Evolutionary conservation across 2,113 vertebrate genomes (phyloP), one percentile per base, ranked within the genome.

Genomic region (Neogobius melanostomus): DNA sequence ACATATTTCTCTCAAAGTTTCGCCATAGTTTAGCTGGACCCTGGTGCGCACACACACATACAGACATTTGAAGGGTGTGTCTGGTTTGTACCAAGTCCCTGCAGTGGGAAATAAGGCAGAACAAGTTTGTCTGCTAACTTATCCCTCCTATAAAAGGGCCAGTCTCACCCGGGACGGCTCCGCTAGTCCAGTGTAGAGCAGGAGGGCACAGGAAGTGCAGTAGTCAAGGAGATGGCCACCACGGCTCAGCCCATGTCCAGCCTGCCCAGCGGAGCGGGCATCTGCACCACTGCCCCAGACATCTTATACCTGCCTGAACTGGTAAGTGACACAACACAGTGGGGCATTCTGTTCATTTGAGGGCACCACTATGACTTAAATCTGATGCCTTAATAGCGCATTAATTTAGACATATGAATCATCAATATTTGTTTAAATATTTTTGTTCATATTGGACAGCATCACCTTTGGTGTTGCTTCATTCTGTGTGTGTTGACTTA

Each of bases 251-350:
- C 87, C 12, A 84, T 87, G 79, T 83, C 79, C 52, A 91, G 63
- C 66, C 86, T 93, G 72, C 92, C 92, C 70, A 92, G 90, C 16
- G 91, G 92, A 15, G 7, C 87, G 42, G 86, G 66, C 14, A 88
- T 92, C 9, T 93, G 90, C 74, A 88, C 85, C 54, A 92, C 91
- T 0, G 78, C 70, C 1, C 92, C 92, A 8, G 92, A 93, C 70
- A 81, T 93, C 53, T 80, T 93, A n/a, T 93, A 92, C 77, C 66
- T 93, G 42, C 92, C 92, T 3, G 92, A 93, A 43, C 84, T 93
- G 80, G 92, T 92, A 73, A 91, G 90, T 80, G 71, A 21, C 28
- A 6, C 0, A 4, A 15, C 36, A 49, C 49, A 64, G 10, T 28
- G 16, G n/a, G 7, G n/a, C 28, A 36, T 36, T 21, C 21, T 1